Evolutionary conservation across 2,113 vertebrate species (phyloP).

Genomic region (Mesocricetus auratus): DNA sequence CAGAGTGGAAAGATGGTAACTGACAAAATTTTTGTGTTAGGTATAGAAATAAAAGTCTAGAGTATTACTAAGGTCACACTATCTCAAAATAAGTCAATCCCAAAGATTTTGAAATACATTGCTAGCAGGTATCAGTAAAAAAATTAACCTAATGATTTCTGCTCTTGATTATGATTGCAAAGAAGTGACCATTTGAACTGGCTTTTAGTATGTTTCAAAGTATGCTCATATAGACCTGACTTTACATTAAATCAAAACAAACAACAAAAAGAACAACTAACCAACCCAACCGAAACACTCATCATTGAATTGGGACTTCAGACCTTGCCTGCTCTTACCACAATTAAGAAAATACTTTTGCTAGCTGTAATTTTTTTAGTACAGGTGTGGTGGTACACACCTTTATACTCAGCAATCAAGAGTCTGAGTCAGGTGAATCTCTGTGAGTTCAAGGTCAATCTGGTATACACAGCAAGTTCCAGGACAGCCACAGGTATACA

Average conservation of each 20-base stretch:
- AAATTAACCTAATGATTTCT: conserved; percentile 45
- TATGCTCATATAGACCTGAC: conserved; percentile 30
- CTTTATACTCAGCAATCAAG: not conserved
- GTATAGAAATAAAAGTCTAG: conserved; percentile 17
- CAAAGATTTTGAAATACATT: conserved; percentile 36
- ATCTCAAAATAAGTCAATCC: conserved; percentile 14
- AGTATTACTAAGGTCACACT: not conserved
- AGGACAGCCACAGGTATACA: not conserved
- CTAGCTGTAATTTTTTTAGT: not conserved
- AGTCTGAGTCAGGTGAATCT: not conserved
- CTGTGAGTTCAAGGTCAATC: not conserved
- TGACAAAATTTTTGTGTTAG: not conserved
- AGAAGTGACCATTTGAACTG: not conserved
- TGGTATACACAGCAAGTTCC: not conserved
- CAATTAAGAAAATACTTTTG: conserved; percentile 24
- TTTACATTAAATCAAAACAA: conserved; percentile 11
- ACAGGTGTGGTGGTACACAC: not conserved
- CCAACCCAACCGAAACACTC: not conserved
- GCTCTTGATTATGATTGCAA: conserved; percentile 18
- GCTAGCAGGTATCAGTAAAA: conserved; percentile 11
- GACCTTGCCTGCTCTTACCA: not conserved
- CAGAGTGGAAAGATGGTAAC: not conserved
- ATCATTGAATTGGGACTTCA: conserved; percentile 40
- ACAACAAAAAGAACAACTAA: not conserved
- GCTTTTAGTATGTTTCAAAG: conserved; percentile 36